Base-by-base conservation (phyloP, 2,888 invertebrate genomes). In the Brenthis hecate region DNA sequence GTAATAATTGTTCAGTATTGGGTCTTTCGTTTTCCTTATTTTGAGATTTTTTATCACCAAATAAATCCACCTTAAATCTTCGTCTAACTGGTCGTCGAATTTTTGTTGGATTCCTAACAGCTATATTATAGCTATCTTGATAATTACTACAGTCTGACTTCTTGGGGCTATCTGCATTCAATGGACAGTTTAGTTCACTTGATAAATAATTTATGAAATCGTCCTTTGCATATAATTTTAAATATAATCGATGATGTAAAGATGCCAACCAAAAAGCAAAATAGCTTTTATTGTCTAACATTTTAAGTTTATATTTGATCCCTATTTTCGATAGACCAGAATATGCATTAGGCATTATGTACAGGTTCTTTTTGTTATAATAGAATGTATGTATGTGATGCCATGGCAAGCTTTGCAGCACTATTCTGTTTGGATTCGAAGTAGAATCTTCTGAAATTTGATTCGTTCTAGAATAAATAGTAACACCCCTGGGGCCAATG, bases 261-360 rank as follows among this genome's bases (percentile, higher is more conserved):
- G 96, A 96, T 13, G 96, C 96, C 71, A 96, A 85, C 85, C 95
- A 95, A 86, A 96, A 96, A 69, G 96, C 94, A 80, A 96, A 96
- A 80, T 95, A 96, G 80, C 96, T 96, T 86, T 96, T 96, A 82
- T 95, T 95, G 69, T 95, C 94, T 76, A 94, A 93, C 95, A 96
- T 95, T 88, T 94, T 95, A 0, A 96, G 87, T 85, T 96, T 96
- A 82, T 96, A 96, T 85, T 96, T 96, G 69, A 94, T 90, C 56
- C 94, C 93, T 75, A 94, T 93, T 84, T 91, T 95, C 13, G 94
- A 94, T 50, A 94, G 82, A 3, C 91, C 90, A 62, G 94, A 93
- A 77, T 93, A 87, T 74, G 92, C 90, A 76, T 92, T 92, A 3
- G 93, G 94, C 79, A 94, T 92, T 11, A 95, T 93, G 74, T 95